Evolutionary conservation across 2,797 vertebrate species (phyloP), one percentile per base, ranked within the genome.

Genomic region (Eupleurogrammus muticus): DNA sequence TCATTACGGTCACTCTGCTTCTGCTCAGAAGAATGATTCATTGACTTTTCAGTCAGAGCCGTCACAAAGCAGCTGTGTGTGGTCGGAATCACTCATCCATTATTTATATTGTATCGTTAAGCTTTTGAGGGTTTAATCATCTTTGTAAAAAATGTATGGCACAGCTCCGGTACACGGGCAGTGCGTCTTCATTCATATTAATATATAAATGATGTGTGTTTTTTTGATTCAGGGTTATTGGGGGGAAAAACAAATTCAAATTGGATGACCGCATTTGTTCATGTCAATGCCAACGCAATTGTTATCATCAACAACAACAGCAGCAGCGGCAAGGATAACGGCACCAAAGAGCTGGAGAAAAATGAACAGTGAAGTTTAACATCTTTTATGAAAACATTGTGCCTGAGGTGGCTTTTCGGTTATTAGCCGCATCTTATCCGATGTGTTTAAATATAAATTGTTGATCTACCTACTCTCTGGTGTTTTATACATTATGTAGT

Each of bases 211-310:
- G 9, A 17, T 60, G 16, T 17, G 40, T 46, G 9, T 49, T 36
- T 49, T n/a, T 5, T 49, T 49, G 5, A n/a, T n/a, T 32, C 9
- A 9, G 49, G 8, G 36, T 67, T 47, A 55, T 35, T 36, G 49
- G 59, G 17, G 1, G 1, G 8, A 53, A 20, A 6, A 46, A 1
- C 5, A 23, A 35, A 40, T 17, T 63, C 17, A 53, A 32, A 58
- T 24, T 28, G 24, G 7, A 11, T 56, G 47, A 51, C 36, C 17
- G 42, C 0, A 12, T 57, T 46, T 46, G 21, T 65, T 44, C 17
- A 53, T 23, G 36, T 42, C 48, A 42, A 1, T 35, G 9, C 14
- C 21, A 42, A 42, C 4, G 96, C 91, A 20, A 48, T 19, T 19
- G 13, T 5, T 5, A 24, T 24, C 19, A 61, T 17, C 23, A 16